A percentile compares a stretch with the other conserved stretches of the same genome.
phyloP scores from a whole-genome alignment of 2,113 vertebrate species.

The Seriola rivoliana region DNA sequence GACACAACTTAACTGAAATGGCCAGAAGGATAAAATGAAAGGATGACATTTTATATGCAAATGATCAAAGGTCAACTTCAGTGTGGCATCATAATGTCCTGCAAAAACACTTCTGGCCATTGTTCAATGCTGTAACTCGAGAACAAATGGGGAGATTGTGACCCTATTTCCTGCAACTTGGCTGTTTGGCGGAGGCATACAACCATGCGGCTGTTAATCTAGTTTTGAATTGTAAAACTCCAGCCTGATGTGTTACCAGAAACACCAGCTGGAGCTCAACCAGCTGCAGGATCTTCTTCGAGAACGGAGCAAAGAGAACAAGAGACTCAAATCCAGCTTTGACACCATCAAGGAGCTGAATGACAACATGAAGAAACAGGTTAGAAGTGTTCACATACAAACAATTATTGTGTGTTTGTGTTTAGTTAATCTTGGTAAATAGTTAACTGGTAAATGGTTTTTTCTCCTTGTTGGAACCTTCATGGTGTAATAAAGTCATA shows the following conservation, averaged over 20 bases:
- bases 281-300: constrained; percentile 84
- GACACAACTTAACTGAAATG: too few species aligned
- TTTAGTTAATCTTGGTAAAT: not conserved
- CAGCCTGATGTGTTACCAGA: constrained; percentile 74
- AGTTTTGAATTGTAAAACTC: not conserved
- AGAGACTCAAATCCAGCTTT: constrained; percentile 90
- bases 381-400: constrained; percentile 19
- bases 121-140: too few species aligned
- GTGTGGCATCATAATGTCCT: too few species aligned
- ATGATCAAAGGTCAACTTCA: too few species aligned
- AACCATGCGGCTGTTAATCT: too few species aligned
- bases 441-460: too few species aligned
- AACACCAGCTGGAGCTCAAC: constrained; percentile 85
- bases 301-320: constrained; percentile 90
- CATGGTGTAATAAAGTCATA: not conserved
- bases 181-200: too few species aligned
- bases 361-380: constrained; percentile 91
- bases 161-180: too few species aligned
- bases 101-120: too few species aligned
- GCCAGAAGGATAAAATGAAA: too few species aligned
- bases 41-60: too few species aligned
- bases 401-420: not conserved
- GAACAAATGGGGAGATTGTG: too few species aligned
- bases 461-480: not conserved
- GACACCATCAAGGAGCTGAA: constrained; percentile 90